Evolutionary conservation across 2,888 invertebrate genomes (phyloP).

Genomic region (Chaetoderma sp.): DNA sequence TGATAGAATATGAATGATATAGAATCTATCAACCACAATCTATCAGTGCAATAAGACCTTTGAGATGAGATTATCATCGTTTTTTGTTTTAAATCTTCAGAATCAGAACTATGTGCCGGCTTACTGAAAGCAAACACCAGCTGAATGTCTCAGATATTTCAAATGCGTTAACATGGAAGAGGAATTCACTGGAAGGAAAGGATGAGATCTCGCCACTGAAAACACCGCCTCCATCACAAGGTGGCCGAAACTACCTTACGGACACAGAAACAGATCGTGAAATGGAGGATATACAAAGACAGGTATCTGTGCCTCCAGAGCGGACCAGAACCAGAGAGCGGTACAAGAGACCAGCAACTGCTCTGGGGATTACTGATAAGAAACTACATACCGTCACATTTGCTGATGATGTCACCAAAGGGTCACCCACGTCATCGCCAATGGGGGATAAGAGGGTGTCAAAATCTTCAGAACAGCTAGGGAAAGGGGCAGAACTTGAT

Average conservation of each 20-base stretch:
- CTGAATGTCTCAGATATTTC: neutral
- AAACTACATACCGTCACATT: neutral
- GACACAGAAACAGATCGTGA: neutral
- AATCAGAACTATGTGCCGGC: conserved; percentile 30
- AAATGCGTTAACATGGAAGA: neutral
- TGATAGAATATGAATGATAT: no score
- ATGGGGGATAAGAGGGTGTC: neutral
- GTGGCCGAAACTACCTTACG: neutral
- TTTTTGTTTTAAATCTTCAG: no score
- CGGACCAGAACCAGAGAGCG: no score
- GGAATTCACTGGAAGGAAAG: neutral
- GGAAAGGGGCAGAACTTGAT: no score
- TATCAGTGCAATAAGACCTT: no score
- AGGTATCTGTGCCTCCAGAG: neutral
- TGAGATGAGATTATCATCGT: no score
- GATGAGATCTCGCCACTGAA: conserved; percentile 3
- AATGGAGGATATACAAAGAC: neutral
- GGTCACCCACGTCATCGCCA: neutral
- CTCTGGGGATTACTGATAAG: conserved; percentile 1
- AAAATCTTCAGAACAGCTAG: no score
- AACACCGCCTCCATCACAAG: neutral
- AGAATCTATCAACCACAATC: no score
- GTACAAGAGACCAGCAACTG: conserved; percentile 1
- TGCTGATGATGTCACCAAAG: neutral
- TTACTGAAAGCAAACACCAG: conserved; percentile 32